Conservation (phyloP, 2,888 invertebrate species). For the Omphaloscelis lunosa region DNA sequence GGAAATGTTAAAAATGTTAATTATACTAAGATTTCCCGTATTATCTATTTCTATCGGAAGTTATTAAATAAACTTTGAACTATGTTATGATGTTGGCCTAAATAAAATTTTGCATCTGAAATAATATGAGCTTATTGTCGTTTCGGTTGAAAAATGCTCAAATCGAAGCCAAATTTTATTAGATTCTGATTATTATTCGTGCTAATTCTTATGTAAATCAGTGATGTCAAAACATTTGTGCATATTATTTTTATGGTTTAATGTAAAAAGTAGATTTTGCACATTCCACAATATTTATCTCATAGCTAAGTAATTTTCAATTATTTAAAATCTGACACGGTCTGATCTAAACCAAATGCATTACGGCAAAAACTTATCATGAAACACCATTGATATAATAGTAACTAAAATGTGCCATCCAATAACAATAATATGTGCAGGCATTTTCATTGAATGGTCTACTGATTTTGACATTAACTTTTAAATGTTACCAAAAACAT, state of each 20-base stretch:
- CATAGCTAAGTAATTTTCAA: slow-evolving; percentile 4
- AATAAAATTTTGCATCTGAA: slow-evolving; percentile 55
- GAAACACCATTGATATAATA: background rate
- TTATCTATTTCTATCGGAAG: slow-evolving; percentile 56
- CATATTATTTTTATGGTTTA: slow-evolving; percentile 10
- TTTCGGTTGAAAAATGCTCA: slow-evolving; percentile 71
- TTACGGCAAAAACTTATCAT: background rate
- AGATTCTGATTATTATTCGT: slow-evolving; percentile 51
- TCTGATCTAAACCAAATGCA: background rate
- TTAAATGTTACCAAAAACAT: slow-evolving; percentile 7
- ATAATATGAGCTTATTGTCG: slow-evolving; percentile 35
- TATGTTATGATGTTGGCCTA: slow-evolving; percentile 70
- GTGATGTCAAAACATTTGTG: slow-evolving; percentile 8
- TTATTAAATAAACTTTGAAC: slow-evolving; percentile 51
- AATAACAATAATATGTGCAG: slow-evolving; percentile 15
- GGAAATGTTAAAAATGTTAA: slow-evolving; percentile 44
- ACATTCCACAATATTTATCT: background rate
- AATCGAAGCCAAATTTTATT: slow-evolving; percentile 78
- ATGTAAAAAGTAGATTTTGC: background rate
- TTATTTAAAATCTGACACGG: background rate
- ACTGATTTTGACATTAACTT: background rate
- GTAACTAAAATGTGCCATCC: background rate
- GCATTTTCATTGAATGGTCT: background rate
- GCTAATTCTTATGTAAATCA: slow-evolving; percentile 17
- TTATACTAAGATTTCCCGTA: slow-evolving; percentile 41